These are phyloP conservation scores for Tonatia bakeri DNA, from an alignment of 2,113 vertebrate genomes.

Conservation along the genomic window DNA sequence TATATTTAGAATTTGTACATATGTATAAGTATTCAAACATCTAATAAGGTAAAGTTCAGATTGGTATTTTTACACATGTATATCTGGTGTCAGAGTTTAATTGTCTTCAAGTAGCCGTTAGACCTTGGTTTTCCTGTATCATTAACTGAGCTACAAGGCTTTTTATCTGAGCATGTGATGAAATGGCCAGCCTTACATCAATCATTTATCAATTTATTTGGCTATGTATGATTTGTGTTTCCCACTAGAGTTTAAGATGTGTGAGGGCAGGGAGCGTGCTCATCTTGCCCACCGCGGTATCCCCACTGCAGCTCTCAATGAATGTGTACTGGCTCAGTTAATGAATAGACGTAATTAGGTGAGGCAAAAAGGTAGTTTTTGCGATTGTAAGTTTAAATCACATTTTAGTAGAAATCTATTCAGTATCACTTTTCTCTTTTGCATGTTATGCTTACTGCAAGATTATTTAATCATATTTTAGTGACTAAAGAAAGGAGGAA, in stretches of 20 bases:
- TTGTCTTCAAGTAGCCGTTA: background rate
- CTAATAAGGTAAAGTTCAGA: background rate
- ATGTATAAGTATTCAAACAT: background rate
- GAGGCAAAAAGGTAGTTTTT: background rate
- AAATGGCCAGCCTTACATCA: background rate
- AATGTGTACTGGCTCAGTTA: background rate
- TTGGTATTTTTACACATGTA: background rate
- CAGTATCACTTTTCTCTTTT: background rate
- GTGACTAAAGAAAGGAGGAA: background rate
- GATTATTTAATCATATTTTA: background rate
- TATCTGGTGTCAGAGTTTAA: conserved; percentile 11
- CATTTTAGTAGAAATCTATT: background rate
- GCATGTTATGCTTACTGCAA: background rate
- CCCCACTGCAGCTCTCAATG: background rate
- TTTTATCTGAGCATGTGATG: background rate
- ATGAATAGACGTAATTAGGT: background rate
- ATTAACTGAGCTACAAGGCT: background rate
- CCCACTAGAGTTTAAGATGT: background rate
- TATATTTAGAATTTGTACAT: background rate
- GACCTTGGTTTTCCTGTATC: background rate
- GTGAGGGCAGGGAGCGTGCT: background rate
- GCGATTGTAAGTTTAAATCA: background rate
- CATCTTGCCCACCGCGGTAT: background rate
- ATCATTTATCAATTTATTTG: background rate
- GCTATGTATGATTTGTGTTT: background rate